Evolutionary conservation across 1,140 invertebrate species (phyloP).

Genomic region (Drosophila setifemur): DNA sequence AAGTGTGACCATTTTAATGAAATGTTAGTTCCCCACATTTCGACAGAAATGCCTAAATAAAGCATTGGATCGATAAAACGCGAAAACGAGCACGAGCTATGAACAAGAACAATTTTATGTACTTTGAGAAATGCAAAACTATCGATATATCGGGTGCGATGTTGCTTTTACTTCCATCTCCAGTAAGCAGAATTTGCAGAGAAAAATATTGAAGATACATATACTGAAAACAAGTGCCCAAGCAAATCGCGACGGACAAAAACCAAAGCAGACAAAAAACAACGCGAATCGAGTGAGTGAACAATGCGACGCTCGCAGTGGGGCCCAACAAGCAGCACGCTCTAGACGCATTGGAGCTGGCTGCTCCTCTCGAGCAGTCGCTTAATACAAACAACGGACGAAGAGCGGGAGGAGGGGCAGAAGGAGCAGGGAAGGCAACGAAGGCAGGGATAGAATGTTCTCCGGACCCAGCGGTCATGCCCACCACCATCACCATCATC

Average conservation of each 20-base stretch:
- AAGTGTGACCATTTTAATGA: no score
- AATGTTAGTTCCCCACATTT: no score
- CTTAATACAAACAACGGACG: conserved; percentile 37
- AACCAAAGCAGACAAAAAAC: not conserved
- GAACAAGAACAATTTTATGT: no score
- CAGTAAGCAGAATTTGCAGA: conserved; percentile 42
- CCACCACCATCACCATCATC: not conserved
- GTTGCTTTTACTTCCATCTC: not conserved
- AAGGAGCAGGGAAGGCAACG: conserved; percentile 17
- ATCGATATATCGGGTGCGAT: no score
- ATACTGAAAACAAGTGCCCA: conserved; percentile 64
- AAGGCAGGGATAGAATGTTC: conserved; percentile 31
- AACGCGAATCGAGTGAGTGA: conserved; percentile 27
- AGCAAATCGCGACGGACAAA: conserved; percentile 27
- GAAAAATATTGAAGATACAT: conserved; percentile 51
- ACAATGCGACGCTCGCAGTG: conserved; percentile 24
- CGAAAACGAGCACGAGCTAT: no score
- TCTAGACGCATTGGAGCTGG: conserved; percentile 21
- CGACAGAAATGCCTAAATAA: no score
- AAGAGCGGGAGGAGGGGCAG: conserved; percentile 20
- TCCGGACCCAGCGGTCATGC: conserved; percentile 36
- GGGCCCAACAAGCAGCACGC: conserved; percentile 13
- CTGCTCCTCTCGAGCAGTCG: conserved; percentile 20
- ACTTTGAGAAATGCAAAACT: no score
- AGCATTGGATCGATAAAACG: no score